Evolutionary conservation across 1,140 invertebrate genomes (phyloP).

Genomic region (Lepeophtheirus salmonis): DNA sequence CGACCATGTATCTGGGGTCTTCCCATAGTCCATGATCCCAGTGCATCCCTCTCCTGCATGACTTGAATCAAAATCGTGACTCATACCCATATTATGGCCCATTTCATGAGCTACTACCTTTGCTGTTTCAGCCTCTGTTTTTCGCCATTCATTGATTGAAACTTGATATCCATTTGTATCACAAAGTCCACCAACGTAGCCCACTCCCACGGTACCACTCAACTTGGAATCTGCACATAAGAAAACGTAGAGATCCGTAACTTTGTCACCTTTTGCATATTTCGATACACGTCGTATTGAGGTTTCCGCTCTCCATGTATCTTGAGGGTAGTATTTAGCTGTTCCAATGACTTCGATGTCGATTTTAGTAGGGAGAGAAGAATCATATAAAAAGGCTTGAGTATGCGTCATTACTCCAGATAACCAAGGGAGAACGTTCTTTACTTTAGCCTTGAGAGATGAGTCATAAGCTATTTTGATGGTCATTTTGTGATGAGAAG

Average conservation of each 20-base stretch:
- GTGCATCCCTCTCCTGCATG: not conserved
- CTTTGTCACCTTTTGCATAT: not conserved
- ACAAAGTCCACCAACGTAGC: not conserved
- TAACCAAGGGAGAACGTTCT: not conserved
- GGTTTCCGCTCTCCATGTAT: not conserved
- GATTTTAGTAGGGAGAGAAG: not conserved
- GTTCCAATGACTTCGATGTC: not conserved
- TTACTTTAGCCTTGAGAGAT: not conserved
- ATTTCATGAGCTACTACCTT: slow-evolving; percentile 5
- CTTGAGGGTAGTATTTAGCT: not conserved
- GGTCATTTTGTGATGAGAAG: not conserved
- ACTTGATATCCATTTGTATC: not conserved
- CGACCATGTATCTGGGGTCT: not conserved
- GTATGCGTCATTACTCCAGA: slow-evolving; percentile 1
- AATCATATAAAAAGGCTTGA: not conserved
- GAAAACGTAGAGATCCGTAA: not conserved
- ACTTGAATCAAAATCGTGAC: not conserved
- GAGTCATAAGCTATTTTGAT: not conserved
- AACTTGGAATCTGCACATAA: not conserved
- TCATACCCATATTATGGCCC: slow-evolving; percentile 3
- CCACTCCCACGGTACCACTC: not conserved
- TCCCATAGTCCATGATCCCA: not conserved
- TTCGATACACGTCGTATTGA: not conserved
- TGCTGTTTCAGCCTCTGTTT: not conserved
- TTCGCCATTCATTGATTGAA: slow-evolving; percentile 10